These are phyloP conservation scores for Lacanobia wlatinum DNA, from an alignment of 2,888 invertebrate genomes.

Conservation along the genomic window DNA sequence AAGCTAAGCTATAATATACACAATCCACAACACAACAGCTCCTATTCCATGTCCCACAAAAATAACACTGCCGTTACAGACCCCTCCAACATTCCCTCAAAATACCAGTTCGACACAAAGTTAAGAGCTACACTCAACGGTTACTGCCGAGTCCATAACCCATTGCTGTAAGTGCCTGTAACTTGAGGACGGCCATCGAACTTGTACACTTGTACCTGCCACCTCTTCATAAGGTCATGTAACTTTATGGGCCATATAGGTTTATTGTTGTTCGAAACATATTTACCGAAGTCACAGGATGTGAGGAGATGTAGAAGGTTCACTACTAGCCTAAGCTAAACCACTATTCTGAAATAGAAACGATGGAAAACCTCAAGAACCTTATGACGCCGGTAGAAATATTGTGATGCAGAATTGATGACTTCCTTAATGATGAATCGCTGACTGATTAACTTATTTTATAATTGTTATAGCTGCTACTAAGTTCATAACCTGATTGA, in stretches of 20 bases:
- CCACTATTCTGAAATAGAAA: too few relatives aligned
- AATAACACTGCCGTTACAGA: constrained; percentile 14
- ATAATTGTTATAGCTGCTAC: too few relatives aligned
- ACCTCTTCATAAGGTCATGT: constrained; percentile 55
- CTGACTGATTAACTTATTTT: too few relatives aligned
- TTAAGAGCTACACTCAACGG: constrained; percentile 44
- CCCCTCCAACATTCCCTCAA: background rate
- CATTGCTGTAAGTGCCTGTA: constrained; percentile 49
- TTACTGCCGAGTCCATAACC: constrained; percentile 49
- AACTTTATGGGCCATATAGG: constrained; percentile 54
- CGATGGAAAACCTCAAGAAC: too few relatives aligned
- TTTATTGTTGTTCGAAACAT: constrained; percentile 62
- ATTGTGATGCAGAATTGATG: too few relatives aligned
- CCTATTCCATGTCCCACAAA: constrained; percentile 2
- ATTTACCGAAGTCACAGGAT: constrained; percentile 30
- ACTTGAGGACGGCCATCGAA: constrained; percentile 52
- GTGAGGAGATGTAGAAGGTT: constrained; percentile 32
- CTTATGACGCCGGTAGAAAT: too few relatives aligned
- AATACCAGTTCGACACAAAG: constrained; percentile 26
- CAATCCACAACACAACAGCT: too few relatives aligned
- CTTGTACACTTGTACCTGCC: constrained; percentile 56
- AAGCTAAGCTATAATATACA: too few relatives aligned
- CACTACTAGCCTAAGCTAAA: background rate
- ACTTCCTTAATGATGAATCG: too few relatives aligned
- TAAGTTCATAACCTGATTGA: too few relatives aligned